These are phyloP conservation scores for Neocrepidodera transversa DNA, from an alignment of 2,888 invertebrate species.

Conservation along the genomic window DNA sequence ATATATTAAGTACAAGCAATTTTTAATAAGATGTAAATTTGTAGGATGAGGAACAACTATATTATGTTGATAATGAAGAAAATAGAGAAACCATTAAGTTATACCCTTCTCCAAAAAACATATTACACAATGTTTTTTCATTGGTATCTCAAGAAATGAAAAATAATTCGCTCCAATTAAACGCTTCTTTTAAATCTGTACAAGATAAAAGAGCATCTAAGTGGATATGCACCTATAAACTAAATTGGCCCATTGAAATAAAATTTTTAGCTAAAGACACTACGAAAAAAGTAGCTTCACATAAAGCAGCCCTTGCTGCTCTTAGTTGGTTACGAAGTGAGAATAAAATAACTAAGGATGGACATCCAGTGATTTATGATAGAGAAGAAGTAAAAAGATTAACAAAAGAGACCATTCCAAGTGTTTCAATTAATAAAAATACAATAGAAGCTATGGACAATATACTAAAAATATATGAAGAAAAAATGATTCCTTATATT, in stretches of 20 bases:
- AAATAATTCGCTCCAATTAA: conserved; percentile 53
- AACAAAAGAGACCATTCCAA: conserved; percentile 50
- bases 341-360: conserved; percentile 61
- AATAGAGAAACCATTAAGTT: conserved; percentile 17
- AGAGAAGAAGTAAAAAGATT: conserved; percentile 57
- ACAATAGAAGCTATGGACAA: conserved; percentile 58
- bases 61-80: conserved; percentile 15
- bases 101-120: conserved; percentile 60
- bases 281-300: conserved; percentile 65
- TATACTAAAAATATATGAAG: conserved; percentile 53
- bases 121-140: conserved; percentile 61
- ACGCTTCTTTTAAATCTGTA: conserved; percentile 55
- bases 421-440: conserved; percentile 39
- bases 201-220: conserved; percentile 45
- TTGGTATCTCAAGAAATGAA: conserved; percentile 61
- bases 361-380: conserved; percentile 63
- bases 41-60: background rate
- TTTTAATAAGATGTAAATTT: too few species aligned
- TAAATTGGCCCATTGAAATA: conserved; percentile 67
- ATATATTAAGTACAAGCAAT: too few species aligned
- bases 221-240: conserved; percentile 65
- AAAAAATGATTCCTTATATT: conserved; percentile 44
- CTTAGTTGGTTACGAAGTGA: conserved; percentile 64
- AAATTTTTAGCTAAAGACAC: conserved; percentile 63
- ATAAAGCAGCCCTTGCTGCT: conserved; percentile 64